Base-by-base conservation (phyloP, 2,888 invertebrate species). In the Meteorus cinctellus region DNA sequence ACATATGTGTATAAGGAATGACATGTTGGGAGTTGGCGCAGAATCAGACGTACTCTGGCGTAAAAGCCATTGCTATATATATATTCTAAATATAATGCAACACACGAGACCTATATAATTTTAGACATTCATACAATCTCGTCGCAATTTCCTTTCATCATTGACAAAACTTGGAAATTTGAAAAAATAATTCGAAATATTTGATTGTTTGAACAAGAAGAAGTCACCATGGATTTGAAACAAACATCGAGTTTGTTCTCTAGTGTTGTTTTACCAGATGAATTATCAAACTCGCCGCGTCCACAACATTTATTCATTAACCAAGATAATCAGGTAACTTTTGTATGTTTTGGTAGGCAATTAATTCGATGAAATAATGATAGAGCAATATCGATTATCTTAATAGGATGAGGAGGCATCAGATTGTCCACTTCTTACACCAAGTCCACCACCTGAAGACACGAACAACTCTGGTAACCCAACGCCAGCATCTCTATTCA, bases 361-460 rank as follows among this genome's bases (percentile, higher is more conserved):
- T 71, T 77, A 78, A 76, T 6, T 36, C 16, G n/a, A 16, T 66
- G 19, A 27, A 69, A 67, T 63, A 31, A 12, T 41, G 0, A 41
- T 41, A 0, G 12, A 41, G 2, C 41, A 41, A 4, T 41, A 10
- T 41, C 8, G 12, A 41, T 12, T 12, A 12, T 2, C 8, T 41
- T 41, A 1, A 55, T 16, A 89, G 84, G 90, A 90, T 59, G 94
- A 93, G 77, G 94, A 94, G 79, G 93, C 93, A 1, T 94, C 94
- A 69, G 94, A 93, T 82, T 94, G 93, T 85, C 91, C 94, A 62
- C 89, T 94, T 59, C 86, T 94, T 65, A 93, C 93, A 36, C 93
- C 93, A 6, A 92, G 92, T 68, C 93, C 92, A 0, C 91, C 93
- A n/a, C 91, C 92, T 14, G 87, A 91, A 67, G 92, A 92, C 66